Base-by-base conservation (phyloP, 2,797 vertebrate genomes). In the Petrocephalus schoutedeni region DNA sequence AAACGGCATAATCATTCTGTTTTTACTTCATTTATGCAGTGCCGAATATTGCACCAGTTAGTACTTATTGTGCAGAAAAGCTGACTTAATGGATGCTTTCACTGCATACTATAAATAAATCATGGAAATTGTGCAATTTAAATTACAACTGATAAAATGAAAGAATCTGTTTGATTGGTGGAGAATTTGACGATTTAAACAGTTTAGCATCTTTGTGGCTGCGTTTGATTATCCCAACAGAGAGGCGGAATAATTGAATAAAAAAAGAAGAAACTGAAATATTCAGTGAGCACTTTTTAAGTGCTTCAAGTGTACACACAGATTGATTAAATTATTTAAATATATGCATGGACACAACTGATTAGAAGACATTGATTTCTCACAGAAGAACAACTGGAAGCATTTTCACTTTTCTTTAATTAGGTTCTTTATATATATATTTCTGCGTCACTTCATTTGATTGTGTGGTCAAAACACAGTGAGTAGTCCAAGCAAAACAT, bases 101-200 rank as follows among this genome's bases (percentile, higher is more conserved):
- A 88, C 41, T 88, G 32, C 21, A 85, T 4, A 1, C 80, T 67
- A 45, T 74, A 88, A 86, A 49, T 86, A 86, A 86, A 41, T n/a
- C 32, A 74, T 71, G 19, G 9, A 21, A 88, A 71, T 56, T 74
- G 61, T 74, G 49, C 59, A 85, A 74, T 88, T 71, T 41, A 86
- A 85, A 86, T 88, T 28, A 88, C 41, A 2, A 51, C 53, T 56
- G 82, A 71, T 88, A 56, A 51, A 41, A 88, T 19, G 61, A 82
- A 71, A 12, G 58, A 67, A 77, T 54, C 58, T 8, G 5, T 85
- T 86, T 19, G 32, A 77, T 3, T 53, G 67, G 54, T 83, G 21
- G 56, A 64, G 14, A 57, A 71, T 74, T 74, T 85, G 45, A 64
- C 53, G 80, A 61, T 41, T 32, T 85, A 49, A 53, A 67, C 14